Base-by-base conservation (phyloP, 2,888 invertebrate genomes). In the Drosophila mimetica region DNA sequence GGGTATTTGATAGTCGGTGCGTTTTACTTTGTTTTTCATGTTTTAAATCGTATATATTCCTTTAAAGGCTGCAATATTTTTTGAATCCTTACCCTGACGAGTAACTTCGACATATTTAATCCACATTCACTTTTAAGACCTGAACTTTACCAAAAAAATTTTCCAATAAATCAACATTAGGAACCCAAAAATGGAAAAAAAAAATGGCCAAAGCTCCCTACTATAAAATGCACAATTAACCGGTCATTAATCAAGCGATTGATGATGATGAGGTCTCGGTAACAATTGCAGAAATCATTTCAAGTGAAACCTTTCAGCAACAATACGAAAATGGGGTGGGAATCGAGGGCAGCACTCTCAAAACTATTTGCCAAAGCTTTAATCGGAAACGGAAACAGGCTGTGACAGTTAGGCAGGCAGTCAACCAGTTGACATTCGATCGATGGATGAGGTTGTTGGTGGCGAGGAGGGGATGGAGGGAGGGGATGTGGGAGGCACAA, bases 351-450 rank as follows among this genome's bases (percentile, higher is more conserved):
- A 50, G 30, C 16, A 58, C 51, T 65, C 46, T 59, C 52, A 66
- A 89, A 87, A 87, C 89, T 89, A 87, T 89, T 82, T 89, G 80
- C 80, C 75, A 69, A 64, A 65, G 86, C 75, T 77, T 77, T 78
- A 88, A 89, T 89, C 87, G 89, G 87, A 89, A 89, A 88, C 87
- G 87, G 87, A 87, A 87, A 80, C 89, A 74, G 89, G 80, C 86
- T 83, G 65, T 63, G 87, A 83, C 89, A 84, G 85, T 74, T 79
- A 81, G 87, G 79, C 86, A 89, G 76, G 69, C 83, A 88, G 83
- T 88, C 89, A 87, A 57, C 89, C 89, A 57, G 74, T 76, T 87
- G 83, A 84, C 88, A 87, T 74, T 76, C 86, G 85, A 86, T 82
- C 75, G 83, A 88, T 79, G 77, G 72, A 66, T 53, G 52, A 42